phyloP scores from a whole-genome alignment of 2,888 invertebrate species.

The Amiota mariae region DNA sequence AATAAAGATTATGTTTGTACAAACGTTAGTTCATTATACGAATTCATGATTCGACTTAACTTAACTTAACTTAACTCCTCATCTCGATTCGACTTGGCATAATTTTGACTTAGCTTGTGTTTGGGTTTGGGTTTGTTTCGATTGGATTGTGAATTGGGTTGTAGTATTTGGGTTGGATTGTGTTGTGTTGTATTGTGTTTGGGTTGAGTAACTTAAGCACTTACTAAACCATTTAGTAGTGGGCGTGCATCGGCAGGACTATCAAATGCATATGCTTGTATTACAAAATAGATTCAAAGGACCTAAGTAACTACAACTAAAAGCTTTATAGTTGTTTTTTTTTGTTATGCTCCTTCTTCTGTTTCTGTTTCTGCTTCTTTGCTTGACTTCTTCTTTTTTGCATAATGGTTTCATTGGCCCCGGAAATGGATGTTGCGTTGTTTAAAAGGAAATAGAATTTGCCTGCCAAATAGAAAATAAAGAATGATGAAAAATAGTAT shows the following conservation, averaged over 20 bases:
- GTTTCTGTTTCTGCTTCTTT: not conserved
- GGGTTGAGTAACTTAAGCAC: conserved; percentile 3
- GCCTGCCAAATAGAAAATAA: too few species aligned
- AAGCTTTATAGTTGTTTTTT: not conserved
- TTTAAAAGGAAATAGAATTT: conserved; percentile 2
- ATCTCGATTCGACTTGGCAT: too few species aligned
- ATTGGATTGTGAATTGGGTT: not conserved
- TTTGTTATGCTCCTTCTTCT: not conserved
- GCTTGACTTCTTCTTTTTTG: too few species aligned
- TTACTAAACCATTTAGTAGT: conserved; percentile 23
- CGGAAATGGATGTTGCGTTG: not conserved
- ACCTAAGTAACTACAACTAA: not conserved
- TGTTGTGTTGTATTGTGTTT: too few species aligned
- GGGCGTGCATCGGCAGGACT: not conserved
- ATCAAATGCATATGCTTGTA: not conserved
- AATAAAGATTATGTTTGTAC: not conserved
- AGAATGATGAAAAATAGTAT: too few species aligned
- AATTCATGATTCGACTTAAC: conserved; percentile 17
- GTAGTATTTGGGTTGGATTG: too few species aligned
- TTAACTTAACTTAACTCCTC: not conserved
- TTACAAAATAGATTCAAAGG: not conserved
- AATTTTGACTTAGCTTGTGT: not conserved
- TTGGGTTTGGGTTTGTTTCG: not conserved
- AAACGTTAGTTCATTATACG: conserved; percentile 14
- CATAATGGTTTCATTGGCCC: not conserved